Percentiles rank a stretch among this genome's conserved stretches.
phyloP scores from a whole-genome alignment of 2,888 invertebrate species.

The Archips xylosteana region DNA sequence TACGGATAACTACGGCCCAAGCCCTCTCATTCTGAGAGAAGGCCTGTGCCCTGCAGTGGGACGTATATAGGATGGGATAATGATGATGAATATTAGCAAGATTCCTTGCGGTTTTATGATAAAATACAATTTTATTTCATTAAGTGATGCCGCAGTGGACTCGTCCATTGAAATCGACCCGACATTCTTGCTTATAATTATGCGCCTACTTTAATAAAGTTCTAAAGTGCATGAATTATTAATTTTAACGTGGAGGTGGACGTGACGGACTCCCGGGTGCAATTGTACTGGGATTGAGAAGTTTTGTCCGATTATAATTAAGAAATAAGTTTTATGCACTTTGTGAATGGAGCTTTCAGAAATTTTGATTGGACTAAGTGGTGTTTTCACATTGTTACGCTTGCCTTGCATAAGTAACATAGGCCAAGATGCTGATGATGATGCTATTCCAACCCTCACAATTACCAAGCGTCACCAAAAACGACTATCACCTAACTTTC shows the following conservation, averaged over 20 bases:
- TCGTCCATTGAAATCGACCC: background rate
- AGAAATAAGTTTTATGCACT: background rate
- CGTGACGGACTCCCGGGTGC: conserved; percentile 26
- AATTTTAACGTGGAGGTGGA: conserved; percentile 26
- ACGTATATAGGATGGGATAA: too few relatives aligned
- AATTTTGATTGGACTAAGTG: background rate
- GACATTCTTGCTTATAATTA: conserved; percentile 23
- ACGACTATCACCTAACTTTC: conserved; percentile 12
- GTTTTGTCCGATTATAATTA: conserved; percentile 20
- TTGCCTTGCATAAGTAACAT: too few relatives aligned
- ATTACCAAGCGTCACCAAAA: background rate
- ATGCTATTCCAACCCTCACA: background rate
- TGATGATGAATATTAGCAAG: too few relatives aligned
- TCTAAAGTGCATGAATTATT: conserved; percentile 41
- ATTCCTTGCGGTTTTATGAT: background rate
- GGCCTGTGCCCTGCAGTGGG: too few relatives aligned
- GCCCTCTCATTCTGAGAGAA: too few relatives aligned
- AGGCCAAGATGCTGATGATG: background rate
- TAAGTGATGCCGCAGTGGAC: background rate
- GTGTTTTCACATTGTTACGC: background rate
- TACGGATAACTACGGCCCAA: too few relatives aligned
- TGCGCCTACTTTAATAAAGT: conserved; percentile 36
- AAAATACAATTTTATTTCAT: background rate
- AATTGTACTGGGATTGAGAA: conserved; percentile 30
- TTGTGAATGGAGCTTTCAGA: background rate